Evolutionary conservation across 2,113 vertebrate species (phyloP), one percentile per base, ranked within the genome.

Genomic region (Todiramphus chloris): DNA sequence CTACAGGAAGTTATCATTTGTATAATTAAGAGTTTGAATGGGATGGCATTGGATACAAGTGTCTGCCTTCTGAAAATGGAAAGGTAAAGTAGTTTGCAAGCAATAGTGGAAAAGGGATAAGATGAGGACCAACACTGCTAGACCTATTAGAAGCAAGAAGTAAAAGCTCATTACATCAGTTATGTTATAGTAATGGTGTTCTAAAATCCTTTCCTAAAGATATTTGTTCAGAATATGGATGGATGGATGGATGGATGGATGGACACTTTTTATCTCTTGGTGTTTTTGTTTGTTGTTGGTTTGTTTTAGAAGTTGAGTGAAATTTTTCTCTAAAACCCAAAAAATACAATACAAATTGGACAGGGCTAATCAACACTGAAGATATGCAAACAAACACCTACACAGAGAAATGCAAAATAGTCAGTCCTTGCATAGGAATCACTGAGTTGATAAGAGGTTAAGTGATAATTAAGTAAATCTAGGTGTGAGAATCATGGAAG

Each of bases 371-470:
- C 3, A 7, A 25, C 6, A 23, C 4, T 31, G 41, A 66, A 74
- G 44, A n/a, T 51, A 18, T 4, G 4, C 37, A 44, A 66, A 13
- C 3, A 28, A n/a, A 64, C 5, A 6, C 2, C 5, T 25, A 3
- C 50, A 51, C 16, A 83, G 37, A 69, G 37, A 79, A 67, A 41
- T 50, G 11, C 14, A 44, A 77, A 73, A 37, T 20, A 24, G 67
- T 14, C 4, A 27, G 67, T 14, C 4, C 11, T 75, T 87, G 16
- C 3, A 11, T 4, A 46, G 27, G 35, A 46, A 60, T 21, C 23
- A 28, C 35, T 68, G 21, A 72, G 11, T 20, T 78, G 20, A 4
- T 41, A 63, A 50, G 41, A 39, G 1, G 3, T 41, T 50, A 62
- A 41, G 13, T n/a, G 37, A 41, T 33, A 82, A 78, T 50, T 55